A percentile compares a stretch with the other conserved stretches of the same genome.
These are phyloP conservation scores for Todus mexicanus DNA, from an alignment of 2,797 vertebrate species.

Conservation along the genomic window DNA sequence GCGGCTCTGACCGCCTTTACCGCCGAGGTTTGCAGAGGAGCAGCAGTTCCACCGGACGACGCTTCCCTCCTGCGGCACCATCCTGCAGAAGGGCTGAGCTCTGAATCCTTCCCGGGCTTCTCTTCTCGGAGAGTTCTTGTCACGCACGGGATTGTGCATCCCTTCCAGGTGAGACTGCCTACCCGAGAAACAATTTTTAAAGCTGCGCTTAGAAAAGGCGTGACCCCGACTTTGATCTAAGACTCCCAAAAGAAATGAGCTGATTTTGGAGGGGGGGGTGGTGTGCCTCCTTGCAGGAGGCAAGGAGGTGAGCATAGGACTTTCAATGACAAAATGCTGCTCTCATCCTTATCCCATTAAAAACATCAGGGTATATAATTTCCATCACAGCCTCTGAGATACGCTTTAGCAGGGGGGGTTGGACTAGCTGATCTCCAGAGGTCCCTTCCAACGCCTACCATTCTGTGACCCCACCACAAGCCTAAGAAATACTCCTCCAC, in stretches of 20 bases:
- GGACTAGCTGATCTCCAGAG: not conserved
- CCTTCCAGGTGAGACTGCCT: not conserved
- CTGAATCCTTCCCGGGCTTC: rapidly evolving
- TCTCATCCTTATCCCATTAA: not conserved
- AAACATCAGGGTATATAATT: not conserved
- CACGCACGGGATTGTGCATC: not conserved
- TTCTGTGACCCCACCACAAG: not conserved
- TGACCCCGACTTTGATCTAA: rapidly evolving
- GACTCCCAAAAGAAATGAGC: not conserved
- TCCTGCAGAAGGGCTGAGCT: not conserved
- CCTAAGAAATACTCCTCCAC: not conserved
- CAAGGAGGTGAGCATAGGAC: not conserved
- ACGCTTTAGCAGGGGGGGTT: not conserved
- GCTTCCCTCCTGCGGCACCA: not conserved
- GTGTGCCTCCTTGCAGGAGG: too few relatives aligned
- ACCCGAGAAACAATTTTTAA: not conserved
- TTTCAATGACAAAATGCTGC: not conserved
- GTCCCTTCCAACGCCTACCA: not conserved
- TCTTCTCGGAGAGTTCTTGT: not conserved
- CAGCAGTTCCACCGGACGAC: not conserved
- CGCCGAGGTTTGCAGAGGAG: not conserved
- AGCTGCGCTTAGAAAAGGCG: not conserved
- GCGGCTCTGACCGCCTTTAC: not conserved
- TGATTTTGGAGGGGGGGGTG: too few relatives aligned
- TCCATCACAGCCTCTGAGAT: not conserved